Evolutionary conservation across 2,888 invertebrate species (phyloP).

Genomic region (Anticlea derivata): DNA sequence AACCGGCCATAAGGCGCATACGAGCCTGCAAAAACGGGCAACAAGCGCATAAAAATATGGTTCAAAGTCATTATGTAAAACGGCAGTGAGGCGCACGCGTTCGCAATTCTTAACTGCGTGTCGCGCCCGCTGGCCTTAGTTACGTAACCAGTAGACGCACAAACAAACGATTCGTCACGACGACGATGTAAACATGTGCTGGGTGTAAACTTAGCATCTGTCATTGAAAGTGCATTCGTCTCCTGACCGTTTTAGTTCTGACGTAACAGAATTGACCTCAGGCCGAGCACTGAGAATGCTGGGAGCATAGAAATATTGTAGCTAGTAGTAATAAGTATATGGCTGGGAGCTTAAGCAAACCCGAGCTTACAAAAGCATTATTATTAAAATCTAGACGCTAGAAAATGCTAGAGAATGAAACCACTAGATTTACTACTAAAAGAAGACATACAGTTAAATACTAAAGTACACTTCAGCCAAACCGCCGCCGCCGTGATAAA

Average conservation of each 20-base stretch:
- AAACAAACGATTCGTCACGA: constrained; percentile 53
- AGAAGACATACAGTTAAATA: too few species aligned
- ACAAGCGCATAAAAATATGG: too few species aligned
- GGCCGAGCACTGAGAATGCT: neutral
- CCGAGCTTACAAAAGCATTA: neutral
- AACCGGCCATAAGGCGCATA: too few species aligned
- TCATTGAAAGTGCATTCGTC: constrained; percentile 17
- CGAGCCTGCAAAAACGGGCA: too few species aligned
- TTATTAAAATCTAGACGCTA: too few species aligned
- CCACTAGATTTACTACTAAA: neutral
- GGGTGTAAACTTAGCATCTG: constrained; percentile 24
- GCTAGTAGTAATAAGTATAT: too few species aligned
- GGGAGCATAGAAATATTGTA: too few species aligned
- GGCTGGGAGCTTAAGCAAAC: too few species aligned
- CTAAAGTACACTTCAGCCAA: too few species aligned
- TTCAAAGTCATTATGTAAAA: too few species aligned
- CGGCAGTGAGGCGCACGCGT: constrained; percentile 16
- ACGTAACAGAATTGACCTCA: constrained; percentile 18
- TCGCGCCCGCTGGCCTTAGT: constrained; percentile 21
- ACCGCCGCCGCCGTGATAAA: too few species aligned
- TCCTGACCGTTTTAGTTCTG: constrained; percentile 18
- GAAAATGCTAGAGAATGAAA: neutral
- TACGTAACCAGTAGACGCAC: constrained; percentile 50
- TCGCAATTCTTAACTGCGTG: constrained; percentile 31
- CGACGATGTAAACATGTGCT: constrained; percentile 47